Conservation (phyloP, 1,140 invertebrate species). For the Aricia agestis region DNA sequence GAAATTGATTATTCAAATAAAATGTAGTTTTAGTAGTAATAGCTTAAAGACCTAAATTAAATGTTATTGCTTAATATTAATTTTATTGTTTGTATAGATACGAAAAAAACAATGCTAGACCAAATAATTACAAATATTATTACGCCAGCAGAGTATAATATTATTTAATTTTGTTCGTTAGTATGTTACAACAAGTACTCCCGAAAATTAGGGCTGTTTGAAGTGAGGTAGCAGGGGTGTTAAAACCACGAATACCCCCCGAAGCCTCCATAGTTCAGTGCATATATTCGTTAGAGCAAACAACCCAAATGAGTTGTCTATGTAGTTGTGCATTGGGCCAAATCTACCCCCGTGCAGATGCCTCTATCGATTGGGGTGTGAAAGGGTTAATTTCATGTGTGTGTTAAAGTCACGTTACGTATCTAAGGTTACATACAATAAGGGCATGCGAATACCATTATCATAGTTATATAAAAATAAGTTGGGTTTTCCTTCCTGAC, state of each 20-base stretch:
- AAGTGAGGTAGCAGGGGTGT: conserved; percentile 7
- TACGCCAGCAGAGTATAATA: too few relatives aligned
- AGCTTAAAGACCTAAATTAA: too few relatives aligned
- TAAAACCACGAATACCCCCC: conserved; percentile 11
- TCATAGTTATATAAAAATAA: too few relatives aligned
- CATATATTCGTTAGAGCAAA: conserved; percentile 62
- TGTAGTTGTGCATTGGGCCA: conserved; percentile 61
- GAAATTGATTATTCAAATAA: too few relatives aligned
- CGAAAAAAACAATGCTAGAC: too few relatives aligned
- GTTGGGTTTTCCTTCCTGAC: too few relatives aligned
- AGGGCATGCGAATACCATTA: too few relatives aligned
- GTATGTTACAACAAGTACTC: neutral
- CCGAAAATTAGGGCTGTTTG: conserved; percentile 18
- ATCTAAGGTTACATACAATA: conserved; percentile 7
- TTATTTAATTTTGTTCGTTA: too few relatives aligned
- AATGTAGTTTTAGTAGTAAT: too few relatives aligned
- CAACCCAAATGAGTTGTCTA: conserved; percentile 42
- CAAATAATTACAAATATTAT: too few relatives aligned
- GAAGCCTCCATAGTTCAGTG: conserved; percentile 38
- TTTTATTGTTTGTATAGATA: too few relatives aligned
- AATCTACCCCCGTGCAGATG: conserved; percentile 54
- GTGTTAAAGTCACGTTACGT: conserved; percentile 30
- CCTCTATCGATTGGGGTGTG: conserved; percentile 47
- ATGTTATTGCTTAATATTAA: too few relatives aligned
- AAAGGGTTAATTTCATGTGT: conserved; percentile 40